A percentile compares a stretch with the other conserved stretches of the same genome.
Evolutionary conservation across 2,888 invertebrate species (phyloP).

Genomic region (Rhaphigaster nebulosa): DNA sequence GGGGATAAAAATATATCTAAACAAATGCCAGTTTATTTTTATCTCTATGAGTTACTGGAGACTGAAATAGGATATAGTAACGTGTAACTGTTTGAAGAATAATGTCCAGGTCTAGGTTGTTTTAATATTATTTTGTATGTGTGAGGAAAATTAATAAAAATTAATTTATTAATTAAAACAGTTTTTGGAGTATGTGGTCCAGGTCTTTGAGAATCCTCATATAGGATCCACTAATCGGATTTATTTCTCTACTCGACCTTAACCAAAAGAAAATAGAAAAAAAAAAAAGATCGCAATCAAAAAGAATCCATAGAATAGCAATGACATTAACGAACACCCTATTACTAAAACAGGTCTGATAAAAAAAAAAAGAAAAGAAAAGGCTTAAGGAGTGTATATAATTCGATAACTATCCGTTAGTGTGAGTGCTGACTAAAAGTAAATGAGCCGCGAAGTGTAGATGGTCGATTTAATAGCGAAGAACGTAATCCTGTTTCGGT

Average conservation of each 20-base stretch:
- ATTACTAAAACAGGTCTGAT: background rate
- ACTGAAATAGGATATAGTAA: background rate
- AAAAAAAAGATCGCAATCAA: no score
- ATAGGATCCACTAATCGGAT: no score
- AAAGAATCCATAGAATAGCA: no score
- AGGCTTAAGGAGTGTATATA: background rate
- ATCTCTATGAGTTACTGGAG: background rate
- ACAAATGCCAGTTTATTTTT: constrained; percentile 8
- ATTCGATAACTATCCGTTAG: background rate
- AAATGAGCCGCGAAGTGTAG: background rate
- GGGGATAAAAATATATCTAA: background rate
- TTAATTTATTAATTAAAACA: no score
- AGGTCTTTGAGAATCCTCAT: no score
- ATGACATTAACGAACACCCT: no score
- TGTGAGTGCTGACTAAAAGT: background rate
- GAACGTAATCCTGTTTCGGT: constrained; percentile 21
- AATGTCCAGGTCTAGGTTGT: background rate
- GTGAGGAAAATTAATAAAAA: accelerated
- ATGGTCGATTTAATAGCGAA: constrained; percentile 21
- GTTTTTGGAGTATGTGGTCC: no score
- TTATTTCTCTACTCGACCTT: no score
- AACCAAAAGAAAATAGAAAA: no score
- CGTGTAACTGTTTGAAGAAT: background rate
- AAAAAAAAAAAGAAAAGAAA: background rate
- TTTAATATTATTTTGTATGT: background rate